phyloP scores from a whole-genome alignment of 2,888 invertebrate genomes.

The Luffia ferchaultella region DNA sequence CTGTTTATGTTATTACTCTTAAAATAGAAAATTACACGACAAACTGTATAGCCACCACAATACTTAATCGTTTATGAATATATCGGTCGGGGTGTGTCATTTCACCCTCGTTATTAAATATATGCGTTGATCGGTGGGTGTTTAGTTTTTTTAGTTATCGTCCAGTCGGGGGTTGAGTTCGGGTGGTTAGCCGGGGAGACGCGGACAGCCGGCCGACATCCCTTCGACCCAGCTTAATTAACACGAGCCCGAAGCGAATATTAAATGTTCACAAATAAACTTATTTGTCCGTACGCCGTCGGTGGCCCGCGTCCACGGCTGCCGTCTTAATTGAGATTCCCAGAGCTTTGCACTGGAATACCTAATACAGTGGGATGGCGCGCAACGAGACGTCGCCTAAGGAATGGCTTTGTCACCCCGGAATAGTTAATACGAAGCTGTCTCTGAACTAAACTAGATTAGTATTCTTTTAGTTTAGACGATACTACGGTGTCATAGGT shows the following conservation, averaged over 20 bases:
- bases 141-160: background rate
- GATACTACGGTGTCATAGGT: background rate
- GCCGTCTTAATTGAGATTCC: constrained; percentile 28
- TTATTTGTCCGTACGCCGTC: constrained; percentile 34
- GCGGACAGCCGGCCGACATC: constrained; percentile 18
- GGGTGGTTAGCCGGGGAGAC: constrained; percentile 1
- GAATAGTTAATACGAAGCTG: background rate
- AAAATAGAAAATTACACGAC: too few species aligned
- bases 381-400: background rate
- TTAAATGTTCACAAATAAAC: constrained; percentile 53
- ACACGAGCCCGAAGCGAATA: constrained; percentile 45
- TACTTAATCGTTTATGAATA: background rate
- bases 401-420: background rate
- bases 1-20: too few species aligned
- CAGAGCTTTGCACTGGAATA: constrained; percentile 18
- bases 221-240: constrained; percentile 44
- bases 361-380: background rate
- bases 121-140: background rate
- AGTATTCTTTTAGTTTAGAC: background rate
- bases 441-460: background rate
- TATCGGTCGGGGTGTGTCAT: background rate
- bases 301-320: constrained; percentile 1
- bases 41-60: too few species aligned
- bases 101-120: background rate
- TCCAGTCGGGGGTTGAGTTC: background rate